phyloP scores from a whole-genome alignment of 2,113 vertebrate genomes.

The human region GRCh38 chr4:107196001-107196500 shows the following conservation, averaged over 20 bases:
- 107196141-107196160: background rate
- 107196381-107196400: slow-evolving; percentile 41
- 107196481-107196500: background rate
- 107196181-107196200: background rate
- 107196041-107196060: background rate
- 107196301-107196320: background rate
- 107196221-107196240: background rate
- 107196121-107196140: background rate
- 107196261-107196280: slow-evolving; percentile 13
- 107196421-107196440: slow-evolving; percentile 30
- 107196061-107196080: background rate
- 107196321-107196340: background rate
- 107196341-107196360: background rate
- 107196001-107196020: background rate
- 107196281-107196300: background rate
- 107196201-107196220: background rate
- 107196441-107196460: slow-evolving; percentile 23
- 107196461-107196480: background rate
- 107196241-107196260: background rate
- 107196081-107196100: background rate
- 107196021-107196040: background rate
- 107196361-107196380: slow-evolving; percentile 70
- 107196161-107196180: background rate
- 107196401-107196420: slow-evolving; percentile 28
- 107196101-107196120: background rate